Conservation (phyloP, 2,888 invertebrate species). For the Aquatica leii region DNA sequence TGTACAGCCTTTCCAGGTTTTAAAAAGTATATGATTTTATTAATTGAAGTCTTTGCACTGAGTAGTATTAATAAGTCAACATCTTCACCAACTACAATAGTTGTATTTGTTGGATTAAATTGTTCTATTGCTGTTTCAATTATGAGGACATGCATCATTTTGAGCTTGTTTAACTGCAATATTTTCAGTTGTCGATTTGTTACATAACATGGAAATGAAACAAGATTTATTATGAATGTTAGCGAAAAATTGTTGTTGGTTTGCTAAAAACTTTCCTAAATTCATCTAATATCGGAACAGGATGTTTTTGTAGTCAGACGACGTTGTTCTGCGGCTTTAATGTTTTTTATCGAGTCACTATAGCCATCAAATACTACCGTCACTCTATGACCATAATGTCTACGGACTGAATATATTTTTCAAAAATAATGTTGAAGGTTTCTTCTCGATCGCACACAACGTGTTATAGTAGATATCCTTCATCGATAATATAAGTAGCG, state of each 20-base stretch:
- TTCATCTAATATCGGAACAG: conserved; percentile 47
- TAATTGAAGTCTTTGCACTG: conserved; percentile 46
- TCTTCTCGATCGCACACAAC: conserved; percentile 43
- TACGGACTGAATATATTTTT: conserved; percentile 41
- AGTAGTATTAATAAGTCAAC: conserved; percentile 44
- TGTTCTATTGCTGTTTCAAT: conserved; percentile 44
- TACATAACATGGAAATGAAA: conserved; percentile 46
- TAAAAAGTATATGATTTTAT: conserved; percentile 44
- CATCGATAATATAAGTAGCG: conserved; percentile 25
- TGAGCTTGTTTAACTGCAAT: conserved; percentile 48
- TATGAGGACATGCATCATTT: no score
- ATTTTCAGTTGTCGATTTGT: conserved; percentile 47
- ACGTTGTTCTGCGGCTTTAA: conserved; percentile 49
- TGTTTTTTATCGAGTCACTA: no score
- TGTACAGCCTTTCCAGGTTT: no score
- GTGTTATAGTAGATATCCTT: conserved; percentile 46
- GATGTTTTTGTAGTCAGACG: conserved; percentile 44
- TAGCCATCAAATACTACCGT: conserved; percentile 49
- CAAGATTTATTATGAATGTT: no score
- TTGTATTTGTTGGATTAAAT: no score
- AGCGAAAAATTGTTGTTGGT: no score
- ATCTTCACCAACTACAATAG: no score
- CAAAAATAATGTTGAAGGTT: conserved; percentile 40
- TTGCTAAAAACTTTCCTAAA: conserved; percentile 47
- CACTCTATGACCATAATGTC: conserved; percentile 42